These are phyloP conservation scores for Ornithoptera priamus DNA, from an alignment of 2,888 invertebrate genomes.

Conservation along the genomic window DNA sequence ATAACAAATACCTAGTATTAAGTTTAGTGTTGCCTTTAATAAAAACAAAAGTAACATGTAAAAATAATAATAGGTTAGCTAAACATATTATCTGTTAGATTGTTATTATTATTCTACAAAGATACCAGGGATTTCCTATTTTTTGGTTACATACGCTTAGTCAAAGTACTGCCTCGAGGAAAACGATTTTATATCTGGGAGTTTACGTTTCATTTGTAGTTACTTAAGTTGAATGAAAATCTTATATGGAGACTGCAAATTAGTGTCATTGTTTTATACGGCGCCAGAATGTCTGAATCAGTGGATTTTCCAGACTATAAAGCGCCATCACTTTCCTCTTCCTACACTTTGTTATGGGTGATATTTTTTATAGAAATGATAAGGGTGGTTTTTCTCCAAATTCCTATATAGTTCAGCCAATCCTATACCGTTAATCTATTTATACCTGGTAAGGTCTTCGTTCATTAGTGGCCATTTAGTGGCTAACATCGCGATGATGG, in stretches of 20 bases:
- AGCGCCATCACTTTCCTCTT: neutral
- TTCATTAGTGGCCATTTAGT: too few relatives aligned
- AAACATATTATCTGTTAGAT: too few relatives aligned
- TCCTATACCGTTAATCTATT: too few relatives aligned
- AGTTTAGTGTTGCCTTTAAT: too few relatives aligned
- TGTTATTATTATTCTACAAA: too few relatives aligned
- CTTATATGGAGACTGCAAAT: constrained; percentile 1
- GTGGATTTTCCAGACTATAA: neutral
- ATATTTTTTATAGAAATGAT: neutral
- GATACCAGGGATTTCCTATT: neutral
- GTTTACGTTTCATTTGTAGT: neutral
- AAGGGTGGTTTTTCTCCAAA: neutral
- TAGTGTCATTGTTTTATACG: constrained; percentile 11
- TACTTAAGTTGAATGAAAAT: neutral
- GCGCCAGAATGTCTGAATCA: constrained; percentile 9
- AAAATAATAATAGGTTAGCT: too few relatives aligned
- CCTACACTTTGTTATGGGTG: neutral
- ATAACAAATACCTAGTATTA: too few relatives aligned
- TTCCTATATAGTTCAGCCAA: too few relatives aligned
- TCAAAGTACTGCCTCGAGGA: neutral
- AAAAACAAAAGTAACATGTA: too few relatives aligned
- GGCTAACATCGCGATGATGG: too few relatives aligned
- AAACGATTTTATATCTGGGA: neutral
- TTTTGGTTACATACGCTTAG: neutral
- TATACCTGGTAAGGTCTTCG: too few relatives aligned